A percentile compares a stretch with the other conserved stretches of the same genome.
Evolutionary conservation across 2,113 vertebrate species (phyloP).

Genomic region (Strix aluco): DNA sequence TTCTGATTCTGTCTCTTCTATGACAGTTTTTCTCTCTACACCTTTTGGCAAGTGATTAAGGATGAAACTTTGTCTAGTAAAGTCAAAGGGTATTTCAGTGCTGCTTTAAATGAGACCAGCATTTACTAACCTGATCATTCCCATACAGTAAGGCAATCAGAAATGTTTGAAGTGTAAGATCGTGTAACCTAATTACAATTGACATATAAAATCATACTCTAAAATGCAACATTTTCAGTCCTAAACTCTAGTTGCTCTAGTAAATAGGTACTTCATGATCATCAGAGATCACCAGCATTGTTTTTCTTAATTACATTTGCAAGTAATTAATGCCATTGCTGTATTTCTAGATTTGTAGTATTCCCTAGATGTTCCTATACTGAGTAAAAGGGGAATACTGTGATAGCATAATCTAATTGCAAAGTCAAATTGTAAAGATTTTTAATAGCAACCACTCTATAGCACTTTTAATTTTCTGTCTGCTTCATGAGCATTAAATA

Average conservation of each 20-base stretch:
- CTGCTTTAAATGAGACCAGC: neutral
- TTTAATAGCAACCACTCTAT: conserved; percentile 2
- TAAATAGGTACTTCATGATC: neutral
- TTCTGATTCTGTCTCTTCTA: neutral
- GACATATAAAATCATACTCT: neutral
- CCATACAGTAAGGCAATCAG: neutral
- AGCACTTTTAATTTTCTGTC: conserved; percentile 25
- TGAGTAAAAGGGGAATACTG: conserved; percentile 2
- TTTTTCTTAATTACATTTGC: conserved; percentile 55
- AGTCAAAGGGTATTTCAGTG: neutral
- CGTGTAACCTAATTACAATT: neutral
- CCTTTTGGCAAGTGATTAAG: neutral
- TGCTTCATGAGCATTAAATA: conserved; percentile 23
- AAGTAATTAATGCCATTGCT: conserved; percentile 43
- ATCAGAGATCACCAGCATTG: conserved; percentile 8
- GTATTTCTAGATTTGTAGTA: neutral
- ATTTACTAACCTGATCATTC: neutral
- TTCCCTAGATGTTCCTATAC: conserved; percentile 28
- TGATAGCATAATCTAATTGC: neutral
- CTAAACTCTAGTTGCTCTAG: neutral
- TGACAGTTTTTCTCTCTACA: neutral
- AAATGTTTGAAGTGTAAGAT: neutral
- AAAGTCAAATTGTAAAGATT: conserved; percentile 34
- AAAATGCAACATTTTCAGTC: neutral
- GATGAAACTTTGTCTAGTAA: neutral